phyloP scores from a whole-genome alignment of 2,113 vertebrate genomes.

The Oxygymnocypris stewartii region DNA sequence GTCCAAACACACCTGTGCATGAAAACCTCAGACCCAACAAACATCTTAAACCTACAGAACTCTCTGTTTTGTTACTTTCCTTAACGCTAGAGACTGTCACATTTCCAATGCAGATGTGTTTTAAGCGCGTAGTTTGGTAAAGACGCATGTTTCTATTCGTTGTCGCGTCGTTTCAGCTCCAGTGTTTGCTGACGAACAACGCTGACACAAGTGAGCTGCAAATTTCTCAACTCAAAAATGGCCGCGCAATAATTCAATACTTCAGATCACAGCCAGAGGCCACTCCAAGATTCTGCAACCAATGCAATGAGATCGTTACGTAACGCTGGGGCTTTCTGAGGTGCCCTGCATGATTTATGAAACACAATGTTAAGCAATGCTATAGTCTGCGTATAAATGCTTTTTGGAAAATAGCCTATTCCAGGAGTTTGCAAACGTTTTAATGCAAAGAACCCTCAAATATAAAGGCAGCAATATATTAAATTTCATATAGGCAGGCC shows the following conservation, averaged over 20 bases:
- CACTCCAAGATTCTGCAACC: constrained; percentile 17
- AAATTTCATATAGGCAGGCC: no score
- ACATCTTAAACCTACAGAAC: neutral
- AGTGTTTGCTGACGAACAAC: neutral
- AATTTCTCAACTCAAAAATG: neutral
- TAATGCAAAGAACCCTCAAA: neutral
- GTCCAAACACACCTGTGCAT: neutral
- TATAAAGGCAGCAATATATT: neutral
- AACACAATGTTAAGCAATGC: neutral
- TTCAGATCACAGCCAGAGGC: constrained; percentile 36
- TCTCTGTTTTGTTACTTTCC: neutral
- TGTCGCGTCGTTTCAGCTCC: neutral
- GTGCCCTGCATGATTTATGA: constrained; percentile 16
- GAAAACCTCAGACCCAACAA: neutral
- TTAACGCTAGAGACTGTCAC: neutral
- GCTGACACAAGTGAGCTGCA: neutral
- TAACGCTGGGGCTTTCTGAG: neutral
- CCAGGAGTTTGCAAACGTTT: neutral
- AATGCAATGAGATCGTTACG: neutral
- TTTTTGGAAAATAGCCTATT: neutral
- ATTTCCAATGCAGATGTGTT: neutral
- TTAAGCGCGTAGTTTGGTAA: neutral
- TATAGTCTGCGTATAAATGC: neutral
- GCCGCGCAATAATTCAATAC: neutral
- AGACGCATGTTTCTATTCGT: constrained; percentile 7